Percentiles rank a stretch among this genome's conserved stretches.
These are phyloP conservation scores for Acrocephalus scirpaceus DNA, from an alignment of 2,797 vertebrate genomes.

Conservation along the genomic window DNA sequence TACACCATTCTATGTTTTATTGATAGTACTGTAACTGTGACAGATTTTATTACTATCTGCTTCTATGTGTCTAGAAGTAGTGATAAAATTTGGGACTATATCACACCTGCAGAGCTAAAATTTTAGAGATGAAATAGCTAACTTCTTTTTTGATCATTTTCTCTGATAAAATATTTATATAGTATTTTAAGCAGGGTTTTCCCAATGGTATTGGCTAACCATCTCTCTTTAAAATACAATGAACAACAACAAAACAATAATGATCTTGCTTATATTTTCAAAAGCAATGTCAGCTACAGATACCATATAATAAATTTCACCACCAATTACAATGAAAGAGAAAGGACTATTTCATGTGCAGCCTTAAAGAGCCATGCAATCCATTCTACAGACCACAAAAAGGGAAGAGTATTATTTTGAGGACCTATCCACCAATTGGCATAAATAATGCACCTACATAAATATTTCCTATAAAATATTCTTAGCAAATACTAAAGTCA, in stretches of 20 bases:
- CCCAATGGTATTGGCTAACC: background rate
- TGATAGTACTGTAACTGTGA: background rate
- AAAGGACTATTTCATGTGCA: background rate
- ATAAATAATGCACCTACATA: background rate
- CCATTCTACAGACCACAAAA: background rate
- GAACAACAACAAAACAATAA: background rate
- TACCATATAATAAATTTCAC: background rate
- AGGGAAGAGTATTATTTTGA: background rate
- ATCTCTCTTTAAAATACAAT: background rate
- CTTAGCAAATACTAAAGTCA: background rate
- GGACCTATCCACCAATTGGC: background rate
- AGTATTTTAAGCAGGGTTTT: background rate
- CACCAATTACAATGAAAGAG: background rate
- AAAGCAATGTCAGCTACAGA: background rate
- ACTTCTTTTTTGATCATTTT: background rate
- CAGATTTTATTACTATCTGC: background rate
- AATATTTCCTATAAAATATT: background rate
- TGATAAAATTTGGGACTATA: background rate
- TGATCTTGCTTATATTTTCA: background rate
- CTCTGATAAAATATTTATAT: conserved; percentile 12
- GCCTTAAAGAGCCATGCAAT: background rate
- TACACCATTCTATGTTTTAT: background rate
- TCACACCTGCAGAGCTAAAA: background rate
- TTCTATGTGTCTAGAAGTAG: background rate
- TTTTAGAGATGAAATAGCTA: background rate